Evolutionary conservation across 1,140 invertebrate genomes (phyloP), one percentile per base, ranked within the genome.

Genomic region (Heliconius eleuchia): DNA sequence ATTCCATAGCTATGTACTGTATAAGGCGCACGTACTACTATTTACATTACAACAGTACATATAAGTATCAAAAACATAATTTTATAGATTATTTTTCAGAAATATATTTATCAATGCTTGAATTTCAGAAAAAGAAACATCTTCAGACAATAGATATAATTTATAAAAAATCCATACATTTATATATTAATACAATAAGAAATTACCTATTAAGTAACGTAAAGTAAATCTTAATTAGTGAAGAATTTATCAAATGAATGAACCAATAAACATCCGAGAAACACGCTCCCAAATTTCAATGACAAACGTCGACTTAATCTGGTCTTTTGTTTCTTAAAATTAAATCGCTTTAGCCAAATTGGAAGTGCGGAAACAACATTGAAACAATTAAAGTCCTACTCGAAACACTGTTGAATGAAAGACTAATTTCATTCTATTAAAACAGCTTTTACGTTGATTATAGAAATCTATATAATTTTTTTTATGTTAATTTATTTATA

Each of bases 321-420:
- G 74, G 70, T 52, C 79, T 86, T 89, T 91, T 91, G 91, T 92
- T 88, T 88, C 74, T 75, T 78, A 82, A 89, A 91, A 91, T 92
- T 88, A 87, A 91, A 90, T 89, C 86, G 85, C 86, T 84, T 89
- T 88, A 83, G 85, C 84, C 78, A 86, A 91, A 91, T 91, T 89
- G 89, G 84, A 86, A 85, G 86, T 83, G 80, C 83, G 82, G 82
- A 77, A 83, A 82, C 81, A 84, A 87, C 84, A 83, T 81, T 71
- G 42, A 50, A 75, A 78, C 80, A 83, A 83, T 83, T 83, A 80
- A 80, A 78, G 77, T 78, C 76, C 39, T 78, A 79, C 79, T 76
- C 73, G 82, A 80, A 83, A 78, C 76, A 74, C 76, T 83, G 71
- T 78, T 80, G 73, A 74, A 72, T 78, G 79, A 74, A 78, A 73